Base-by-base conservation (phyloP, 2,888 invertebrate genomes). In the Lypha dubia region DNA sequence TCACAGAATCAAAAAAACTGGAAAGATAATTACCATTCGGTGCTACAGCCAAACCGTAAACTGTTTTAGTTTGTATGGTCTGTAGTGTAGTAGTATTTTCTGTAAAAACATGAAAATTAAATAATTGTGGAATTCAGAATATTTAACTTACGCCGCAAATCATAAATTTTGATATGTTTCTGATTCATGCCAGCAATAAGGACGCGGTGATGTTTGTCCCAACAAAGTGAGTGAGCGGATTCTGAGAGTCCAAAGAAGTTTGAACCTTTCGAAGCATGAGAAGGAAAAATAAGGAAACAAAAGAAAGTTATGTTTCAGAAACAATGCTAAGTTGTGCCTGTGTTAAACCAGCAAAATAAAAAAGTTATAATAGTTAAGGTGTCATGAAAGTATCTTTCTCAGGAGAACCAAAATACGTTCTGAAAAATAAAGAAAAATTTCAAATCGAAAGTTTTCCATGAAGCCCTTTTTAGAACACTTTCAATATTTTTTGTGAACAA, bases 161-260 rank as follows among this genome's bases (percentile, higher is more conserved):
- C 98, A 90, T 97, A 96, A 44, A 98, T 94, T 92, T 97, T 97
- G 56, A 99, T 95, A 88, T 95, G 95, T 89, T 98, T 98, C 88
- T 95, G 94, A 92, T 97, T 98, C 94, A 98, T 96, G 62, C 98
- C 98, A n/a, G 97, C 95, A 1, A 97, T 95, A 41, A 98, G 93
- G 3, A 96, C 94, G 87, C 96, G 95, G 71, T 95, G 94, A 81
- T 95, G 94, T 86, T 94, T 94, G 86, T 94, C 95, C 98, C 98
- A 98, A 51, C 96, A 94, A 35, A 98, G 93, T 6, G 97, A 97
- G 92, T 97, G 95, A 0, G 96, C 95, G 0, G 95, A 95, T 92
- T 98, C 98, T 0, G 97, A 96, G 22, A 96, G 93, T 0, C 97
- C 97, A 93, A 96, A 94, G 91, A 97, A 97, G 8, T 95, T 91